Evolutionary conservation across 2,888 invertebrate genomes (phyloP), one percentile per base, ranked within the genome.

Genomic region (Apamea crenata): DNA sequence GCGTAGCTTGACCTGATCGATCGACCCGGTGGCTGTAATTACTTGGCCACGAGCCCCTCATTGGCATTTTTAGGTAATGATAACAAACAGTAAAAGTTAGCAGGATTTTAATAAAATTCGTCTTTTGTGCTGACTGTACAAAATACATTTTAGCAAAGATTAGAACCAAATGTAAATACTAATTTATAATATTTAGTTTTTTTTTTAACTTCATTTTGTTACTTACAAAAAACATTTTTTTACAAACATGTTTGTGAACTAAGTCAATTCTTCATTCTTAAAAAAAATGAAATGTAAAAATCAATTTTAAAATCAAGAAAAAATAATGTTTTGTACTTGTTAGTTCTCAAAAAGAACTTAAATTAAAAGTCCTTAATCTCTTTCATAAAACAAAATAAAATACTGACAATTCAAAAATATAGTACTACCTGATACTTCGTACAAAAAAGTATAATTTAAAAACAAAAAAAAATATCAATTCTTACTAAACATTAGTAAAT

Each of bases 21-120:
- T 53, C 10, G 56, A 25, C 25, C 25, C 10, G 10, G 25, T 25
- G 10, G 56, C 56, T 56, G 12, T 56, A 1, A 56, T 25, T 10
- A 56, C 10, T n/a, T 56, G 12, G 25, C 25, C 25, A n/a, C 56
- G 25, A 25, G 25, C 25, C 56, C 4, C 25, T 56, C 25, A 56
- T 56, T 18, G 10, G 8, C 2, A 21, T 16, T 14, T 3, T 32
- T n/a, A 36, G 2, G 36, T 56, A 29, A 59, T 18, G 0, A 36
- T 76, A 83, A 83, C 2, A 78, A n/a, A 21, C 36, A 10, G 10
- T 44, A 56, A 67, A 59, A 59, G 21, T 78, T 36, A 1, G 36
- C 25, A 68, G 8, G 1, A 29, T 68, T 80, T 80, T 80, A 78
- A 50, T 80, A 16, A 40, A 0, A 18, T 25, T 59, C 44, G 21